Evolutionary conservation across 2,888 invertebrate genomes (phyloP).

Genomic region (Diachrysia chrysitis): DNA sequence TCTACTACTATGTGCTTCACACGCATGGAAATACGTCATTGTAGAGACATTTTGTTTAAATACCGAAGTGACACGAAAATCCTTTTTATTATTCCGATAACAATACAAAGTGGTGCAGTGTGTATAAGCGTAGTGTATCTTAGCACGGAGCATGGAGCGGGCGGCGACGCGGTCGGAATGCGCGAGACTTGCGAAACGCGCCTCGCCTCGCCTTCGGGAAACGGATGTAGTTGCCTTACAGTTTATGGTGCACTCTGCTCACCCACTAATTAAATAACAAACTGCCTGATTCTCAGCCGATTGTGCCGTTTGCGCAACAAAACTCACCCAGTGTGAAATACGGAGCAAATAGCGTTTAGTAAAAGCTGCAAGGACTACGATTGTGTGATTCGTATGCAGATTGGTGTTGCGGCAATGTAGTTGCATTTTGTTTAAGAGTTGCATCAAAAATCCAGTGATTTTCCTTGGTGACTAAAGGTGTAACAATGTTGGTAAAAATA

Average conservation of each 20-base stretch:
- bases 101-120: slow-evolving; percentile 36
- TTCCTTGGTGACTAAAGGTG: slow-evolving; percentile 6
- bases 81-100: slow-evolving; percentile 39
- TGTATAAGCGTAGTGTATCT: no score
- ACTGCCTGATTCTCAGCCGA: slow-evolving; percentile 62
- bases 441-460: slow-evolving; percentile 24
- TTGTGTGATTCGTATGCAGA: slow-evolving; percentile 55
- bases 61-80: slow-evolving; percentile 4
- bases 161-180: slow-evolving; percentile 58
- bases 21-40: no score
- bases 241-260: slow-evolving; percentile 62
- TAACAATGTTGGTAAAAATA: background rate
- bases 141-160: slow-evolving; percentile 17
- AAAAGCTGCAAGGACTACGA: slow-evolving; percentile 55
- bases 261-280: slow-evolving; percentile 68
- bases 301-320: slow-evolving; percentile 65
- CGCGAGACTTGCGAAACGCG: slow-evolving; percentile 47
- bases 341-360: slow-evolving; percentile 57
- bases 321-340: slow-evolving; percentile 66
- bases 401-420: slow-evolving; percentile 39
- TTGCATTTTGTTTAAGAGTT: slow-evolving; percentile 42
- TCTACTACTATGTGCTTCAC: no score
- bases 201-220: slow-evolving; percentile 70
- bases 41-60: no score
- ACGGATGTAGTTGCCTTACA: slow-evolving; percentile 74